Conservation (phyloP, 2,797 vertebrate species). For the Chelidonichthys spinosus region DNA sequence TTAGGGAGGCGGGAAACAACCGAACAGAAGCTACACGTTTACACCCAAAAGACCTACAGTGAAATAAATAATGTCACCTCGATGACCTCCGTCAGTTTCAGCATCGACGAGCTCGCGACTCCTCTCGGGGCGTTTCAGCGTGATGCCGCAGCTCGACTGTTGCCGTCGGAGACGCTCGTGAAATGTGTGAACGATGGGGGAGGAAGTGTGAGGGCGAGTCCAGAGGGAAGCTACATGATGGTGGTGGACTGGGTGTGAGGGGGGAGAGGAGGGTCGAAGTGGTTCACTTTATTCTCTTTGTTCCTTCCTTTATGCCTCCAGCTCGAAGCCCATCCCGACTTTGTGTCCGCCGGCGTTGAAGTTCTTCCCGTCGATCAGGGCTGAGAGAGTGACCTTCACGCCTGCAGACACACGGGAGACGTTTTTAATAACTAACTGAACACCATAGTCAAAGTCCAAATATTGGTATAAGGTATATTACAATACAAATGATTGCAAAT, state of each 20-base stretch:
- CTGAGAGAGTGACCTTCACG: slow-evolving; percentile 93
- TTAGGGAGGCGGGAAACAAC: slow-evolving; percentile 29
- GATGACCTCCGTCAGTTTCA: slow-evolving; percentile 16
- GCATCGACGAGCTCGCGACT: slow-evolving; percentile 16
- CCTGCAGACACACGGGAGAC: slow-evolving; percentile 75
- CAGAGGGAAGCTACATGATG: slow-evolving; percentile 42
- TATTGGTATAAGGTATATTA: no score
- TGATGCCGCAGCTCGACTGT: slow-evolving; percentile 42
- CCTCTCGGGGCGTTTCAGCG: slow-evolving; percentile 11
- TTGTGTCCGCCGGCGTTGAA: slow-evolving; percentile 95
- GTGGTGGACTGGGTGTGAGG: slow-evolving; percentile 11
- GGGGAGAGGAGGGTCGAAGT: slow-evolving; percentile 15
- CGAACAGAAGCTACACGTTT: slow-evolving; percentile 49
- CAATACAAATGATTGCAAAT: neutral
- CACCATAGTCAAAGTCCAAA: no score
- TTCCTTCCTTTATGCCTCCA: slow-evolving; percentile 87
- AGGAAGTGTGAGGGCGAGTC: slow-evolving; percentile 11
- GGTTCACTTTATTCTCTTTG: slow-evolving; percentile 6
- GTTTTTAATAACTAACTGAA: neutral
- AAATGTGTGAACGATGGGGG: slow-evolving; percentile 17
- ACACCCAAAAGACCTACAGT: slow-evolving; percentile 53
- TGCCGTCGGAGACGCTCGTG: slow-evolving; percentile 52
- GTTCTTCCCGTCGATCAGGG: slow-evolving; percentile 95
- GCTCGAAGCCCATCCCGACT: slow-evolving; percentile 94
- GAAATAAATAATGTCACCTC: slow-evolving; percentile 61